Conservation (phyloP, 2,113 vertebrate genomes). For the Ivindomyrus marchei region DNA sequence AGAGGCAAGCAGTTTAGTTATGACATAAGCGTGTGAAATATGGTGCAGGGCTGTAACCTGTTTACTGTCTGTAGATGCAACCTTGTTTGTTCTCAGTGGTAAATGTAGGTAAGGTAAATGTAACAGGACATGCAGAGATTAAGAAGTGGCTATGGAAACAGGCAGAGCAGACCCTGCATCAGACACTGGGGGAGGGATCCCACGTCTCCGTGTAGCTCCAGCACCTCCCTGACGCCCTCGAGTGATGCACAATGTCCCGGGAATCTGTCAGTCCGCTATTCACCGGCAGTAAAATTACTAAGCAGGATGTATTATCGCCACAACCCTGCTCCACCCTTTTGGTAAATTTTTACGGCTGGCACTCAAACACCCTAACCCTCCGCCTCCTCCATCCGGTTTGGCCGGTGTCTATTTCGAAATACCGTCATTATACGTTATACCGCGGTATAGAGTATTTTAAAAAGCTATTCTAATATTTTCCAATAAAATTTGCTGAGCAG, state of each 20-base stretch:
- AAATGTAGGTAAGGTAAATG: not conserved
- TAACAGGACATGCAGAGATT: not conserved
- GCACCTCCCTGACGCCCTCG: rapidly evolving
- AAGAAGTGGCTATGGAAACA: not conserved
- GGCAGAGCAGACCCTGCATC: not conserved
- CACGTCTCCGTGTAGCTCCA: not conserved
- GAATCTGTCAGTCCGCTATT: not conserved
- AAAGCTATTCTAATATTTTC: not conserved
- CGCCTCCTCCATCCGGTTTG: not conserved
- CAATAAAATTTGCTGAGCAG: not conserved
- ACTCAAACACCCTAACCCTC: not conserved
- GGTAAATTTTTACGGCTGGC: not conserved
- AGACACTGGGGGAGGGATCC: not conserved
- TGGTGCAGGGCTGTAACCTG: not conserved
- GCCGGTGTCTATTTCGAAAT: not conserved
- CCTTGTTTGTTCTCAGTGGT: not conserved
- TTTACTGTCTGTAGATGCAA: not conserved
- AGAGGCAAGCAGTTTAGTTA: not conserved
- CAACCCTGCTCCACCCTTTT: not conserved
- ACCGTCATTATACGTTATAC: not conserved
- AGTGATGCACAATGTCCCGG: not conserved
- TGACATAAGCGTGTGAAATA: not conserved
- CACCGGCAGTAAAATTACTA: not conserved
- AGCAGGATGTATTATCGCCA: not conserved
- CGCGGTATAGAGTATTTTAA: not conserved